Conservation (phyloP, 1,140 invertebrate genomes). For the Drosophila truncata region DNA sequence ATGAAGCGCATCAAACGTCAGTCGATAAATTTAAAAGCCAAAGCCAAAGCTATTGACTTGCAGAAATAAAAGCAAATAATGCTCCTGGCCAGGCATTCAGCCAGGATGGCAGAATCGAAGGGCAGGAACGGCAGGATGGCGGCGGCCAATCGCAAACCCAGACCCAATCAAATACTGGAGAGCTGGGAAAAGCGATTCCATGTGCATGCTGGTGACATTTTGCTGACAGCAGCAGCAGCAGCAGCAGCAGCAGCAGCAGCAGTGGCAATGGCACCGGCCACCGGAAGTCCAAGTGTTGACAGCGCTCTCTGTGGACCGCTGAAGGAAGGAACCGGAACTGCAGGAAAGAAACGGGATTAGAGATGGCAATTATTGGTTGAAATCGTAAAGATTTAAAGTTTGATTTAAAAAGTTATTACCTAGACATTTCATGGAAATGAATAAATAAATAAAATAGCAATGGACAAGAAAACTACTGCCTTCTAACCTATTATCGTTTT, state of each 20-base stretch:
- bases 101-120: slow-evolving; percentile 29
- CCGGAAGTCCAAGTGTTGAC: slow-evolving; percentile 80
- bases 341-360: slow-evolving; percentile 9
- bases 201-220: slow-evolving; percentile 79
- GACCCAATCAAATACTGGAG: slow-evolving; percentile 50
- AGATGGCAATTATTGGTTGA: slow-evolving; percentile 5
- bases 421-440: background rate
- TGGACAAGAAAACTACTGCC: too few species aligned
- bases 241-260: slow-evolving; percentile 13
- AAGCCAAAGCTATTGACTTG: slow-evolving; percentile 83
- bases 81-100: slow-evolving; percentile 45
- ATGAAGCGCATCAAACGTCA: slow-evolving; percentile 83
- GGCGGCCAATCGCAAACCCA: slow-evolving; percentile 42
- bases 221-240: slow-evolving; percentile 69
- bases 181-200: slow-evolving; percentile 56
- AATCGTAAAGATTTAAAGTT: background rate
- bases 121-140: slow-evolving; percentile 26
- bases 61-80: slow-evolving; percentile 82
- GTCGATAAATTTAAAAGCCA: slow-evolving; percentile 83
- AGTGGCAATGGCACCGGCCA: slow-evolving; percentile 17
- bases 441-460: too few species aligned
- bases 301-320: slow-evolving; percentile 67
- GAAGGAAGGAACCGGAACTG: slow-evolving; percentile 36
- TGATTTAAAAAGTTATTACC: background rate
- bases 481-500: too few species aligned